Base-by-base conservation (phyloP, 2,113 vertebrate species). In the Austrofundulus limnaeus region DNA sequence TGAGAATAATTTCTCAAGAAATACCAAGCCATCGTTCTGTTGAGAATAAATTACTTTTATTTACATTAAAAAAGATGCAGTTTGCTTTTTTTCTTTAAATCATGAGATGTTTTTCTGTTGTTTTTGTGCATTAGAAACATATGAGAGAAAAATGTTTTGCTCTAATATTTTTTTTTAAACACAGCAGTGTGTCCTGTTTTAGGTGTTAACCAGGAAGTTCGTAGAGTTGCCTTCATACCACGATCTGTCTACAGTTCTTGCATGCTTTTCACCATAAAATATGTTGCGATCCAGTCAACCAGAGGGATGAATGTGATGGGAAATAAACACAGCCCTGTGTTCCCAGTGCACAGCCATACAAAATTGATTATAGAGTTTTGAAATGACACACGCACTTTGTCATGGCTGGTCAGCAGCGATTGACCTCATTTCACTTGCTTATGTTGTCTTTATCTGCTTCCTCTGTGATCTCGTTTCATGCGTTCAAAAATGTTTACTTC, bases 391-490 rank as follows among this genome's bases (percentile, higher is more conserved):
- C 70, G 17, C 48, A 43, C 12, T 69, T 51, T 75, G 66, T 74
- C 48, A 71, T 45, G 69, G 21, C 46, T n/a, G 66, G 69, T 68
- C 77, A 79, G 47, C 43, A 39, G 14, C 1, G 60, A 42, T 62
- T 81, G 77, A 81, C 87, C 81, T 71, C 69, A 53, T 80, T 88
- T 81, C 52, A 15, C 4, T 71, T 80, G 66, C 73, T 34, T 61
- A 28, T 66, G 14, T 54, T 17, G 28, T 71, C 47, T 64, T 61
- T 52, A 64, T 64, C 14, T 45, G 19, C 45, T 71, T 52, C 72
- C 47, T 71, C 25, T 55, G 16, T 60, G 1, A 34, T 41, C 4
- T 23, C 34, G 21, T 38, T 58, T 25, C 20, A 39, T 13, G 19
- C 25, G 58, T 46, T 41, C n/a, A n/a, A n/a, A 67, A 11, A 51